These are phyloP conservation scores for Eristalis intricaria DNA, from an alignment of 2,888 invertebrate genomes.

Conservation along the genomic window DNA sequence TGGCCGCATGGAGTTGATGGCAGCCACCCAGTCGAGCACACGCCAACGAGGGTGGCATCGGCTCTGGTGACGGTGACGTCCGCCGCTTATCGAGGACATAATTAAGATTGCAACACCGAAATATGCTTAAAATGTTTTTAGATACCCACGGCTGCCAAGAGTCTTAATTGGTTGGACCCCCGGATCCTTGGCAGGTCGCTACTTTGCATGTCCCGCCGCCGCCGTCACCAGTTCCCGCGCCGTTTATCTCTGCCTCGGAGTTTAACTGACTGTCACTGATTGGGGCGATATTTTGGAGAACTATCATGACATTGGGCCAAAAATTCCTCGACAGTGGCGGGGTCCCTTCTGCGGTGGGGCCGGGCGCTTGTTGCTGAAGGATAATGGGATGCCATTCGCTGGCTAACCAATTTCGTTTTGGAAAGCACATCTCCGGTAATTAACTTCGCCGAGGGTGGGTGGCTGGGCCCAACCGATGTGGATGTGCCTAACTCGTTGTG, in stretches of 20 bases:
- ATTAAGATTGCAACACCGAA: slow-evolving; percentile 64
- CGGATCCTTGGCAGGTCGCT: slow-evolving; percentile 37
- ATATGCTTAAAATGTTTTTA: slow-evolving; percentile 54
- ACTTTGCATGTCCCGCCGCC: slow-evolving; percentile 43
- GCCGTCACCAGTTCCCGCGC: background rate
- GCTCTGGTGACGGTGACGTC: background rate
- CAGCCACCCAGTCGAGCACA: background rate
- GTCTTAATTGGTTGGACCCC: slow-evolving; percentile 58
- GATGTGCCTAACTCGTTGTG: background rate
- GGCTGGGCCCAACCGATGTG: background rate
- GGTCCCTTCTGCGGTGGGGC: slow-evolving; percentile 39
- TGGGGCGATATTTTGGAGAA: slow-evolving; percentile 59
- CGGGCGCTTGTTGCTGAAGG: slow-evolving; percentile 61
- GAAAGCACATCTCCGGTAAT: slow-evolving; percentile 61
- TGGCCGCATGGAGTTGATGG: slow-evolving; percentile 46
- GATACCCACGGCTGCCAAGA: slow-evolving; percentile 65
- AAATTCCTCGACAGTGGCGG: slow-evolving; percentile 36
- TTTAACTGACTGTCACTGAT: slow-evolving; percentile 68
- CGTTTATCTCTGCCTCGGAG: slow-evolving; percentile 42
- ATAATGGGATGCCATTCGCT: slow-evolving; percentile 66
- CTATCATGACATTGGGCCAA: slow-evolving; percentile 66
- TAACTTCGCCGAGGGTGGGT: slow-evolving; percentile 43
- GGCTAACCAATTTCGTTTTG: slow-evolving; percentile 59
- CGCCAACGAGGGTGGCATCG: background rate
- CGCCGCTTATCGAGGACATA: slow-evolving; percentile 56